Percentiles rank a stretch among this genome's conserved stretches.
phyloP scores from a whole-genome alignment of 2,113 vertebrate species.

The Choloepus hoffmanni region DNA sequence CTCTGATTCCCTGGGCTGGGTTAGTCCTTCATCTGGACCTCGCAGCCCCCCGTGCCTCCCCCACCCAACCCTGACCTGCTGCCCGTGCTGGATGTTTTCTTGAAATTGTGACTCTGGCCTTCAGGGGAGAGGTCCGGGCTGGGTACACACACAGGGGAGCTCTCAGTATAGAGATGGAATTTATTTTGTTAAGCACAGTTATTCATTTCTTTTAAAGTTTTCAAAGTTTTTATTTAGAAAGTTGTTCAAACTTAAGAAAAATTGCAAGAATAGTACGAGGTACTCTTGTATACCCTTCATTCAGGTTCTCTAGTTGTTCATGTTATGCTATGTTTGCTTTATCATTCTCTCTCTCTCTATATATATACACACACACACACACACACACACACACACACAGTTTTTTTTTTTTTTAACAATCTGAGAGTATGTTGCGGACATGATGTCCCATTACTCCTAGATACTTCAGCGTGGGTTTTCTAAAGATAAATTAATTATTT shows the following conservation, averaged over 20 bases:
- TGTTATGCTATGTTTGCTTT: not conserved
- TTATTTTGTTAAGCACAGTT: not conserved
- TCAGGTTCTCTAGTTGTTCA: not conserved
- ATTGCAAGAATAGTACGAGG: not conserved
- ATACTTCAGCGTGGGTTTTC: not conserved
- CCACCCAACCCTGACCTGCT: not conserved
- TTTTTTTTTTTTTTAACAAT: not conserved
- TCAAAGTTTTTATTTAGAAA: conserved; percentile 12
- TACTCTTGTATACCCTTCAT: not conserved
- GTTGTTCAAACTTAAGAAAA: not conserved
- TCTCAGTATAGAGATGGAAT: not conserved
- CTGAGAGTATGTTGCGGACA: not conserved
- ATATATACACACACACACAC: not conserved
- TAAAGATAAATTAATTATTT: not conserved
- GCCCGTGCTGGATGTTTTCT: not conserved
- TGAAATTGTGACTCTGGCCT: not conserved
- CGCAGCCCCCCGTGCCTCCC: not conserved
- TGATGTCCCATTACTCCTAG: not conserved
- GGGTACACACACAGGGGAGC: not conserved
- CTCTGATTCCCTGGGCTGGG: not conserved
- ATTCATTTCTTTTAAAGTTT: conserved; percentile 10
- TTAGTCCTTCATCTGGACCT: not conserved
- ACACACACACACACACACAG: no score
- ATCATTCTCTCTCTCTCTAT: not conserved
- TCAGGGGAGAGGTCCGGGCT: not conserved